These are phyloP conservation scores for Marasmarcha lunaedactyla DNA, from an alignment of 2,888 invertebrate species.

Conservation along the genomic window DNA sequence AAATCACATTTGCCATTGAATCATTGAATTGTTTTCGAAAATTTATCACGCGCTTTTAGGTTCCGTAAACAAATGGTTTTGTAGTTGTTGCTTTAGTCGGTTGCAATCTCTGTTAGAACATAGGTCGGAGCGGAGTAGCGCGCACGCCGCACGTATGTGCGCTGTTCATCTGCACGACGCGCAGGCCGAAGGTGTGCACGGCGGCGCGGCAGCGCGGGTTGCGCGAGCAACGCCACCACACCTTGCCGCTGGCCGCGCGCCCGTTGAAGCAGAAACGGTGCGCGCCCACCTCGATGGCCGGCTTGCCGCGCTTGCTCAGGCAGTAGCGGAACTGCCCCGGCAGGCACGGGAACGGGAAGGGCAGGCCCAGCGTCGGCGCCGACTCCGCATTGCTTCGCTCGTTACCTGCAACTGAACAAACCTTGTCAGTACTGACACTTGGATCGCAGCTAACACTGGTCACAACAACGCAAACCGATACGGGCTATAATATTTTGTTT, in stretches of 20 bases:
- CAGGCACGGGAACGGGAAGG: constrained; percentile 60
- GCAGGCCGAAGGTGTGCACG: constrained; percentile 57
- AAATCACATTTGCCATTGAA: no score
- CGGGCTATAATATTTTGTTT: no score
- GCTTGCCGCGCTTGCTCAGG: constrained; percentile 59
- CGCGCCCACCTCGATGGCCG: constrained; percentile 60
- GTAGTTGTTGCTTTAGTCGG: no score
- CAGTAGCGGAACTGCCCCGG: constrained; percentile 64
- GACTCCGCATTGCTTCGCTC: constrained; percentile 23
- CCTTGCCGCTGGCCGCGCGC: constrained; percentile 60
- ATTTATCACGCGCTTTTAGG: no score
- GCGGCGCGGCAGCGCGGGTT: constrained; percentile 62
- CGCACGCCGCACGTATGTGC: constrained; percentile 62
- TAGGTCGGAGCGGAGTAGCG: constrained; percentile 55
- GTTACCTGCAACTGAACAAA: constrained; percentile 48
- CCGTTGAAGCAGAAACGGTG: constrained; percentile 64
- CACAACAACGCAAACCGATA: no score
- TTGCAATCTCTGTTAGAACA: no score
- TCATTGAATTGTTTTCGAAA: no score
- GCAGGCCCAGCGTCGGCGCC: constrained; percentile 51
- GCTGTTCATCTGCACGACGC: constrained; percentile 64
- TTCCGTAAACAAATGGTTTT: no score
- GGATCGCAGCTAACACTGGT: constrained; percentile 7
- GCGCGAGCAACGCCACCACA: constrained; percentile 63
- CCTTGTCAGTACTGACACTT: constrained; percentile 24